Evolutionary conservation across 2,888 invertebrate genomes (phyloP).

Genomic region (Dione juno): DNA sequence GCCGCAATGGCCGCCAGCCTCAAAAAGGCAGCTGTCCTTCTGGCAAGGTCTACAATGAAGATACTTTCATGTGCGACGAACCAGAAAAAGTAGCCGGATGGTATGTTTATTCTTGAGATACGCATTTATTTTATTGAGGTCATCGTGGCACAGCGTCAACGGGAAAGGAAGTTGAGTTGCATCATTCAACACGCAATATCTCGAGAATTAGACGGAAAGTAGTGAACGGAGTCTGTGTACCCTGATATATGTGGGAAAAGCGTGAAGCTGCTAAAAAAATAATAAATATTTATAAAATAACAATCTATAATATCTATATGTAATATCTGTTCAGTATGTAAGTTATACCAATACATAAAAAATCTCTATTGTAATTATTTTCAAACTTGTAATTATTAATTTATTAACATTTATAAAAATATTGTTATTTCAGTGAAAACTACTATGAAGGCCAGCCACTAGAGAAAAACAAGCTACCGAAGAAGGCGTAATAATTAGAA

Average conservation of each 20-base stretch:
- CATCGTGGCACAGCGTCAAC: too few relatives aligned
- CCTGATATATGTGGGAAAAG: too few relatives aligned
- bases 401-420: neutral
- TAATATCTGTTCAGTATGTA: too few relatives aligned
- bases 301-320: too few relatives aligned
- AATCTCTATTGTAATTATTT: too few relatives aligned
- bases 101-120: conserved; percentile 65
- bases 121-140: neutral
- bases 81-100: conserved; percentile 91
- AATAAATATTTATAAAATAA: too few relatives aligned
- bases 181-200: too few relatives aligned
- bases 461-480: conserved; percentile 74
- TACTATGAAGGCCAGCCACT: conserved; percentile 84
- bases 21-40: conserved; percentile 89
- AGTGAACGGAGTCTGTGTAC: too few relatives aligned
- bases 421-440: conserved; percentile 85
- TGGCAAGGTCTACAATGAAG: conserved; percentile 91
- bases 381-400: neutral
- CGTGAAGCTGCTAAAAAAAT: too few relatives aligned
- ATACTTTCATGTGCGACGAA: conserved; percentile 89
- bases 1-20: conserved; percentile 89
- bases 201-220: too few relatives aligned
- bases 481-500: conserved; percentile 68
- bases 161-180: too few relatives aligned
- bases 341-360: too few relatives aligned